phyloP scores from a whole-genome alignment of 2,797 vertebrate species.

The Hyperoplus immaculatus region DNA sequence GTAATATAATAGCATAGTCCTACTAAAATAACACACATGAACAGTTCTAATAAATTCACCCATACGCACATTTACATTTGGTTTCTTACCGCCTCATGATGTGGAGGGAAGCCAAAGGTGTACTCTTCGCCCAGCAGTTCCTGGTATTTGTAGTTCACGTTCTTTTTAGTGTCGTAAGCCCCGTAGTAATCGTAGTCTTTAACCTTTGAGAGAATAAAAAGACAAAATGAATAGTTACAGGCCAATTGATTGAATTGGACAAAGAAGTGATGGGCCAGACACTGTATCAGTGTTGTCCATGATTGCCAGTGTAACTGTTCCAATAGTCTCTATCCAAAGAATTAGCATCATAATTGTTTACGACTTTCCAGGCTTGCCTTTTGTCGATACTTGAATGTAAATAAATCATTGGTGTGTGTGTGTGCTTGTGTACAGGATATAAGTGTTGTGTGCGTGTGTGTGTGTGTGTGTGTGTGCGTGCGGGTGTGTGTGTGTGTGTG shows the following conservation, averaged over 20 bases:
- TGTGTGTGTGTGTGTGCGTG: background rate
- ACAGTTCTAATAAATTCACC: constrained; percentile 3
- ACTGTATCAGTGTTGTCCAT: background rate
- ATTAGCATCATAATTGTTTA: constrained; percentile 15
- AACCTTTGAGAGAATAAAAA: constrained; percentile 81
- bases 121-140: constrained; percentile 89
- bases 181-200: constrained; percentile 94
- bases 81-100: constrained; percentile 89
- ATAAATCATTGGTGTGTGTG: constrained; percentile 1
- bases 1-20: background rate
- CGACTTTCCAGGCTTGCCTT: constrained; percentile 2
- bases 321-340: background rate
- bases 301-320: constrained; percentile 11
- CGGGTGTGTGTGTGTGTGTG: background rate
- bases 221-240: constrained; percentile 31
- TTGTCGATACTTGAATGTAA: constrained; percentile 17
- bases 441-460: background rate
- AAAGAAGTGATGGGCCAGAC: background rate
- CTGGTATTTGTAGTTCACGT: constrained; percentile 86
- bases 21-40: background rate
- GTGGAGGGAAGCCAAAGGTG: constrained; percentile 94
- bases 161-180: constrained; percentile 83
- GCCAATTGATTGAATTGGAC: constrained; percentile 10
- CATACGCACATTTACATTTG: constrained; percentile 10
- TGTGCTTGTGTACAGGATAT: background rate